Percentiles rank a stretch among this genome's conserved stretches.
These are phyloP conservation scores for Psittacula derbiana DNA, from an alignment of 2,797 vertebrate genomes.

Conservation along the genomic window DNA sequence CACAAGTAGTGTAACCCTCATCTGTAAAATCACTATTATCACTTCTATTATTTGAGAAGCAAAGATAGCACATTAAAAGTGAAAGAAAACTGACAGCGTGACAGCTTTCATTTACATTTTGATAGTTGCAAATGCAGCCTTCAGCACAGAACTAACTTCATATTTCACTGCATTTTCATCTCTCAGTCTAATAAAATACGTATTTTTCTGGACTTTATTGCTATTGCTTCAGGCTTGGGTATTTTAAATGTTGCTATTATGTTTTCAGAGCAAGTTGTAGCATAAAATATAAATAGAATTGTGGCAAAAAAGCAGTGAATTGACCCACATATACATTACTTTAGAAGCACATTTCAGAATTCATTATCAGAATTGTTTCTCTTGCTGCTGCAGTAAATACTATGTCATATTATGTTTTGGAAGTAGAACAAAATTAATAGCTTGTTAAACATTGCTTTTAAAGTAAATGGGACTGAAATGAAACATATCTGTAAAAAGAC, in stretches of 20 bases:
- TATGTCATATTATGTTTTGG: background rate
- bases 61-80: constrained; percentile 53
- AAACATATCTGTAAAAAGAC: background rate
- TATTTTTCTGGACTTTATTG: constrained; percentile 52
- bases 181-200: constrained; percentile 51
- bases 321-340: constrained; percentile 23
- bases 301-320: constrained; percentile 18
- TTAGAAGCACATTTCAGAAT: constrained; percentile 48
- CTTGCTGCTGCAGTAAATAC: constrained; percentile 25
- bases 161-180: constrained; percentile 59
- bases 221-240: constrained; percentile 39
- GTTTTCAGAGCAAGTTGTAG: constrained; percentile 31
- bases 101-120: constrained; percentile 62
- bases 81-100: constrained; percentile 49
- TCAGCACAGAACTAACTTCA: constrained; percentile 37
- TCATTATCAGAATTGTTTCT: constrained; percentile 36
- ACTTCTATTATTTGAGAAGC: constrained; percentile 10
- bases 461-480: constrained; percentile 11
- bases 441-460: constrained; percentile 35
- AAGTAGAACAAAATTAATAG: constrained; percentile 27
- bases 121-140: constrained; percentile 28
- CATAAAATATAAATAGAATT: constrained; percentile 46
- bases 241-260: constrained; percentile 29
- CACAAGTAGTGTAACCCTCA: background rate
- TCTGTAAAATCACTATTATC: constrained; percentile 36